Evolutionary conservation across 2,797 vertebrate genomes (phyloP).

Genomic region (Orestias chungarensis): DNA sequence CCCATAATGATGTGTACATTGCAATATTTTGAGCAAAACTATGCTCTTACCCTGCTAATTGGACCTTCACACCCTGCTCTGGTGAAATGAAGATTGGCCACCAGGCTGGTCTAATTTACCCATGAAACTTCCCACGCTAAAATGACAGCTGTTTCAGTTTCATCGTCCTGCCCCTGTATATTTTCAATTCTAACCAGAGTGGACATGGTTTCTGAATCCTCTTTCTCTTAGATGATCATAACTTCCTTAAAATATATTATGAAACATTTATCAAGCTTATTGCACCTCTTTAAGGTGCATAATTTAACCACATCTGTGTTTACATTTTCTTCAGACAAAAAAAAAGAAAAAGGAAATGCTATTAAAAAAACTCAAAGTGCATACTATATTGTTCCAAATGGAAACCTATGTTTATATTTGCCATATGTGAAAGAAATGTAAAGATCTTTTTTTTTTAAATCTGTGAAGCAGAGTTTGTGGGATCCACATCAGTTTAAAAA

Average conservation of each 20-base stretch:
- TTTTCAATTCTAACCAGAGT: conserved; percentile 19
- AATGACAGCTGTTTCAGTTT: no score
- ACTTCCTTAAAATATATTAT: conserved; percentile 53
- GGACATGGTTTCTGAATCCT: conserved; percentile 17
- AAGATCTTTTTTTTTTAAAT: conserved; percentile 70
- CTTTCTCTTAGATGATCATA: conserved; percentile 12
- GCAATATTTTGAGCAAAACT: no score
- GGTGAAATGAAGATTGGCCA: no score
- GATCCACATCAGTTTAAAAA: conserved; percentile 75
- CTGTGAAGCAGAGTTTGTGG: conserved; percentile 82
- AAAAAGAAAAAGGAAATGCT: no score
- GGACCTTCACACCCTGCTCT: no score
- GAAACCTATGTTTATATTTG: conserved; percentile 83
- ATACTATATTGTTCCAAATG: conserved; percentile 69
- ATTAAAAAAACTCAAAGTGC: conserved; percentile 74
- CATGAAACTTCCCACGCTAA: no score
- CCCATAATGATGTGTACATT: no score
- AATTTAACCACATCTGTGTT: conserved; percentile 62
- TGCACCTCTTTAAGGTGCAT: conserved; percentile 54
- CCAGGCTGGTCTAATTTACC: no score
- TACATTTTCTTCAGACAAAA: conserved; percentile 61
- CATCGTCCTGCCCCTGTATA: no score
- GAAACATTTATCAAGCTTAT: conserved; percentile 45
- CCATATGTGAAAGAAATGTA: conserved; percentile 86
- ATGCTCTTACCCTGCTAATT: no score